Conservation (phyloP, 2,797 vertebrate genomes). For the Coluber constrictor region DNA sequence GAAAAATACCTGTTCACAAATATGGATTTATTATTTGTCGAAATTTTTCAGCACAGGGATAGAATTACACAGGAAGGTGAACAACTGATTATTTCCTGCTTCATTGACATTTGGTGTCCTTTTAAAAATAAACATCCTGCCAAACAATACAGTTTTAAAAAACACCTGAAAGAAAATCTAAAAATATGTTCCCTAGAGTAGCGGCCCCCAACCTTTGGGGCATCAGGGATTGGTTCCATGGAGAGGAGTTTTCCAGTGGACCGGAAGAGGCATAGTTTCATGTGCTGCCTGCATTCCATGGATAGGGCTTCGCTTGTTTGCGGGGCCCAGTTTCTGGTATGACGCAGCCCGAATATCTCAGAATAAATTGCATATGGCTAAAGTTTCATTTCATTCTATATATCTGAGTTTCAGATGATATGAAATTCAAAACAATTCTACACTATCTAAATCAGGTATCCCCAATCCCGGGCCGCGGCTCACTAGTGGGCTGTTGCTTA, state of each 20-base stretch:
- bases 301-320: too few relatives aligned
- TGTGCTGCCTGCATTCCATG: too few relatives aligned
- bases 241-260: too few relatives aligned
- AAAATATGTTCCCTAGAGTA: not conserved
- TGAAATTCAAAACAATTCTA: not conserved
- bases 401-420: not conserved
- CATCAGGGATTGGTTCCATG: too few relatives aligned
- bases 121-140: not conserved
- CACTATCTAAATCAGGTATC: not conserved
- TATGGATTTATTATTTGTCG: not conserved
- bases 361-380: not conserved
- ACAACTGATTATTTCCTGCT: not conserved
- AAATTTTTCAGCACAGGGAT: not conserved
- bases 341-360: too few relatives aligned
- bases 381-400: not conserved
- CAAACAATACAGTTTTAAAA: not conserved
- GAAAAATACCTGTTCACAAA: not conserved
- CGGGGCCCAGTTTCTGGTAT: too few relatives aligned
- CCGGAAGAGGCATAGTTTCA: too few relatives aligned
- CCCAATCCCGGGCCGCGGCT: too few relatives aligned
- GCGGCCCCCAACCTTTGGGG: too few relatives aligned
- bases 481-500: not conserved
- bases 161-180: not conserved
- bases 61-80: not conserved
- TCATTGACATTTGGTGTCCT: not conserved